Evolutionary conservation across 2,797 vertebrate genomes (phyloP).

Genomic region (Sebastes steindachneri): DNA sequence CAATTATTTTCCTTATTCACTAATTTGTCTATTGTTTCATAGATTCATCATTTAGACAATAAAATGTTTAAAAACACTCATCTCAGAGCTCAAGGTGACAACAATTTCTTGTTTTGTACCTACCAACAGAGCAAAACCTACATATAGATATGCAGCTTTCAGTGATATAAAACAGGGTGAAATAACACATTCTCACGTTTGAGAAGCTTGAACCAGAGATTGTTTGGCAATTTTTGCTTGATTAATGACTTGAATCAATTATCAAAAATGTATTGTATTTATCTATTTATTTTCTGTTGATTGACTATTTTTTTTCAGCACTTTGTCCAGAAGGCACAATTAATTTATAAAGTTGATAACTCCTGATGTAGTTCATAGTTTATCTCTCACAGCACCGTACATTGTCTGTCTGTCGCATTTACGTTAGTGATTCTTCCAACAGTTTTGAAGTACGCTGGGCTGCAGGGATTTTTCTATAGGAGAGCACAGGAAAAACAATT

Average conservation of each 20-base stretch:
- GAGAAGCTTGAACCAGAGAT: background rate
- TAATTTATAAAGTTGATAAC: conserved; percentile 6
- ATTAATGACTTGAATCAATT: background rate
- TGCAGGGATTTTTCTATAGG: conserved; percentile 38
- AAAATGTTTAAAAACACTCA: background rate
- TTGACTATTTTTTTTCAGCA: background rate
- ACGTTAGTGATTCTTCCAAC: conserved; percentile 35
- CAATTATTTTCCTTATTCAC: no score
- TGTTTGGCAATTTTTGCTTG: background rate
- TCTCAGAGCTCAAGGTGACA: background rate
- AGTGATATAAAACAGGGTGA: background rate
- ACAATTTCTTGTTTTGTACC: background rate
- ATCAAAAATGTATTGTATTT: background rate
- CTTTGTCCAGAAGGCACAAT: background rate
- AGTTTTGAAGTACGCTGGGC: conserved; percentile 22
- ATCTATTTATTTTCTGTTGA: background rate
- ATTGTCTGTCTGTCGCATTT: conserved; percentile 34
- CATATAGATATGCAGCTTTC: background rate
- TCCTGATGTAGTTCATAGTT: background rate
- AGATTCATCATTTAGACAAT: background rate
- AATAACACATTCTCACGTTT: background rate
- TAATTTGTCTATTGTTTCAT: no score
- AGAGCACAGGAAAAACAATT: conserved; percentile 27
- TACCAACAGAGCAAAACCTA: background rate
- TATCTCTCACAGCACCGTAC: background rate